A percentile compares a stretch with the other conserved stretches of the same genome.
These are phyloP conservation scores for Byasa hedistus DNA, from an alignment of 2,888 invertebrate species.

Conservation along the genomic window DNA sequence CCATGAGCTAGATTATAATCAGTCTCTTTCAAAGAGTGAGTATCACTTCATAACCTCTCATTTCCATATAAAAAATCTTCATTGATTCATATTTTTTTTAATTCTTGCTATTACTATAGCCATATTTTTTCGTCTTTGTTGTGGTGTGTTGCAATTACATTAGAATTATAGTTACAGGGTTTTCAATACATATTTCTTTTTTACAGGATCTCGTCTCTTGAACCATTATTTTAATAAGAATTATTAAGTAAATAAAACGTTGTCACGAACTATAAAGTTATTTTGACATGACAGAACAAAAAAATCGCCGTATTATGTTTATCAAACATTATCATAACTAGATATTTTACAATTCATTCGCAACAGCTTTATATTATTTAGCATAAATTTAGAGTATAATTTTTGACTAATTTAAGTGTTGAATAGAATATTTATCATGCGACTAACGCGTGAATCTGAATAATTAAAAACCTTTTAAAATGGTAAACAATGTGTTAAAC, in stretches of 20 bases:
- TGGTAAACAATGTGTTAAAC: neutral
- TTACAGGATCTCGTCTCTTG: too few species aligned
- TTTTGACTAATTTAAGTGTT: constrained; percentile 11
- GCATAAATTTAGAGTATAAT: constrained; percentile 3
- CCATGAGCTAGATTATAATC: neutral
- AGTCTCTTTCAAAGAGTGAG: neutral
- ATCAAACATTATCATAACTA: constrained; percentile 7
- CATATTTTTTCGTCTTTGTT: neutral
- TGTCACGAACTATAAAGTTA: neutral
- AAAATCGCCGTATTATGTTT: neutral
- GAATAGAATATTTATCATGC: constrained; percentile 6
- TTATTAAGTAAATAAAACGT: too few species aligned
- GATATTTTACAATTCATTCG: constrained; percentile 11
- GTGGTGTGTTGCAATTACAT: too few species aligned
- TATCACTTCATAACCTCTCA: neutral
- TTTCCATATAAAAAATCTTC: too few species aligned
- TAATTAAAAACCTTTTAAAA: neutral
- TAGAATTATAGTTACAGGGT: too few species aligned
- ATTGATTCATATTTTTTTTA: too few species aligned
- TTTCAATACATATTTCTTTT: too few species aligned
- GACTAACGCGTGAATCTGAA: constrained; percentile 11
- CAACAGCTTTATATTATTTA: neutral
- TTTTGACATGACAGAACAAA: neutral
- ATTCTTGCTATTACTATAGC: neutral
- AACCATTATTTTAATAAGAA: too few species aligned